These are phyloP conservation scores for Globodera ellingtonae DNA, from an alignment of 1,140 invertebrate genomes.

Conservation along the genomic window DNA sequence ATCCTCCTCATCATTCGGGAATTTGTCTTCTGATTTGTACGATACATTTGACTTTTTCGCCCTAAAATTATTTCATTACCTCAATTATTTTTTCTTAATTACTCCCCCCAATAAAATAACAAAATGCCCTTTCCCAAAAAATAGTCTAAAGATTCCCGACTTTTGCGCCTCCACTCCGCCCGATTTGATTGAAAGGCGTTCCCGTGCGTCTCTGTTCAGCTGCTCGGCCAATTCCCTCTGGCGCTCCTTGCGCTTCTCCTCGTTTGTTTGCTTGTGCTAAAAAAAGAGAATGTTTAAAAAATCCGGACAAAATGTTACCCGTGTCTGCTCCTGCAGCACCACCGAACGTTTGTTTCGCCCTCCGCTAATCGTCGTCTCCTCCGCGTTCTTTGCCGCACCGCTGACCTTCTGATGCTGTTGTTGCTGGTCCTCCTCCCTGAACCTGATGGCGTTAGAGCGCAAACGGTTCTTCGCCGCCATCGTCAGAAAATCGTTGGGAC, in stretches of 20 bases:
- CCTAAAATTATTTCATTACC: conserved; percentile 26
- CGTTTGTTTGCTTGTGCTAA: conserved; percentile 82
- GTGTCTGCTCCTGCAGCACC: conserved; percentile 88
- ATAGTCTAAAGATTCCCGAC: conserved; percentile 69
- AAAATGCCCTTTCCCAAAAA: too few relatives aligned
- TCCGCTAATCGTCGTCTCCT: conserved; percentile 72
- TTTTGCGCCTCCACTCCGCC: conserved; percentile 79
- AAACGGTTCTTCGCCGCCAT: conserved; percentile 83
- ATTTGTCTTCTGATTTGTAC: conserved; percentile 86
- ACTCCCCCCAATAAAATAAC: background rate
- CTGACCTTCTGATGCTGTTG: too few relatives aligned
- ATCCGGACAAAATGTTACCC: conserved; percentile 70
- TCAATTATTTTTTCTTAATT: background rate
- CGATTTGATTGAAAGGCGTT: conserved; percentile 82
- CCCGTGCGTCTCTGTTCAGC: conserved; percentile 87
- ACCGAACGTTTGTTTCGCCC: conserved; percentile 86
- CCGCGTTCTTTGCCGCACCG: conserved; percentile 74
- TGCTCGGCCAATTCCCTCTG: conserved; percentile 88
- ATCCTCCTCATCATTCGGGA: conserved; percentile 88
- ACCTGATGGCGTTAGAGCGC: conserved; percentile 92
- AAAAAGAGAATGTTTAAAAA: too few relatives aligned
- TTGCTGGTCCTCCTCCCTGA: conserved; percentile 80
- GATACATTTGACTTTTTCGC: conserved; percentile 86
- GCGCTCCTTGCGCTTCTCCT: conserved; percentile 94
- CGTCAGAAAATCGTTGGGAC: conserved; percentile 83